Base-by-base conservation (phyloP, 2,113 vertebrate species). In the Aptenodytes patagonicus region DNA sequence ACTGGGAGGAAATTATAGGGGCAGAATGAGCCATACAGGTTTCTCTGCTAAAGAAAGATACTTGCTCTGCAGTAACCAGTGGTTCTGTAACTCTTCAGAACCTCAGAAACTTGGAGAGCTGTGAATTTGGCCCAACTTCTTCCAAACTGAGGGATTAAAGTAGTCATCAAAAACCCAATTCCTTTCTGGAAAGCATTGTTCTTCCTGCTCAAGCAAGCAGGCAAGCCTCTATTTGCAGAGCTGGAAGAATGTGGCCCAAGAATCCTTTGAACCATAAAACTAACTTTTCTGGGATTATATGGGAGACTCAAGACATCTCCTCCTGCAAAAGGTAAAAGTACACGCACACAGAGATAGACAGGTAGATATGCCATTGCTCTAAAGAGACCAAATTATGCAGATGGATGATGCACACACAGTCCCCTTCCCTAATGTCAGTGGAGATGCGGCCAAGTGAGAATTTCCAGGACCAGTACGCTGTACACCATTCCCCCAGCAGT, bases 331-430 rank as follows among this genome's bases (percentile, higher is more conserved):
- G 29, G 8, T 7, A 46, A 29, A 81, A 62, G 4, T 47, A 21
- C 5, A 34, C 5, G 38, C 46, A 46, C 5, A 40, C 11, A 44
- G 42, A 18, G 14, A 29, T 21, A 42, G 12, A 31, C 4, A 36
- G 16, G 44, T 28, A 38, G 34, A 34, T n/a, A 55, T 2, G 10
- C 3, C 11, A 15, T 81, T 91, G 82, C 28, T 80, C 0, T 0
- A 58, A 93, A 54, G 11, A 72, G 25, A 31, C 4, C 20, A 9
- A 51, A 64, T 70, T 40, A n/a, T 47, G 34, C 15, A 54, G 8
- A 18, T 13, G 36, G 51, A 13, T 72, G 24, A 31, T n/a, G 10
- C 2, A 13, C 9, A 26, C 13, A 16, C 7, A 26, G 44, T 46
- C 22, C 21, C 28, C 7, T 62, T 83, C 84, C 42, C 17, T 40